Evolutionary conservation across 2,888 invertebrate species (phyloP).

Genomic region (Vannuccia rotundouncinata): DNA sequence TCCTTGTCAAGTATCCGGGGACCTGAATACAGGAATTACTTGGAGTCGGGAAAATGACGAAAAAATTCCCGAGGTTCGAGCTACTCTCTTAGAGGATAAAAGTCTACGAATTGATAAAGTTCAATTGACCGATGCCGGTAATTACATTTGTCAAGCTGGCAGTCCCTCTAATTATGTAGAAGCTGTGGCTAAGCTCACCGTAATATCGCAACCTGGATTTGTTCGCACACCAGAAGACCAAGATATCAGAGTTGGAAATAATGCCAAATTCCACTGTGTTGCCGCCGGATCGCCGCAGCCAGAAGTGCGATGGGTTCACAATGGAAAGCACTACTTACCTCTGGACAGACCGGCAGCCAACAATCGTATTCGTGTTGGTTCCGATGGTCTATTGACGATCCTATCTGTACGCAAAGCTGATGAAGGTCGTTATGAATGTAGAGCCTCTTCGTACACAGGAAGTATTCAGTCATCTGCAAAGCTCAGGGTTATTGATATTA

Average conservation of each 20-base stretch:
- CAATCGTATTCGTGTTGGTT: conserved; percentile 21
- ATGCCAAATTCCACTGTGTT: conserved; percentile 31
- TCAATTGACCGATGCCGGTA: conserved; percentile 32
- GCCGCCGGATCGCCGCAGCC: conserved; percentile 33
- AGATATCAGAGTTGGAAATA: conserved; percentile 29
- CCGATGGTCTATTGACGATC: conserved; percentile 32
- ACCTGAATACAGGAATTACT: conserved; percentile 34
- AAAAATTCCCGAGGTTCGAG: conserved; percentile 19
- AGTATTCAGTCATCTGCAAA: conserved; percentile 37
- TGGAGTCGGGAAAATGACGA: conserved; percentile 36
- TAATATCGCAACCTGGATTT: conserved; percentile 30
- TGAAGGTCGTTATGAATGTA: conserved; percentile 37
- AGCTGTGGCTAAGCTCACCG: conserved; percentile 27
- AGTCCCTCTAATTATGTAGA: conserved; percentile 29
- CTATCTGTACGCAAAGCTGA: conserved; percentile 35
- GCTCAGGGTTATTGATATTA: conserved; percentile 31
- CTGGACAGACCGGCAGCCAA: conserved; percentile 1
- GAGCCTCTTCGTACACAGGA: conserved; percentile 34
- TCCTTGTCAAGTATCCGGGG: conserved; percentile 36
- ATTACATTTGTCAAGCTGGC: conserved; percentile 35
- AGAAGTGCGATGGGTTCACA: conserved; percentile 23
- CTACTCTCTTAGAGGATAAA: conserved; percentile 28
- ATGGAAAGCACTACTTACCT: conserved; percentile 32
- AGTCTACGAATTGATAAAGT: conserved; percentile 34
- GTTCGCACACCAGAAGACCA: conserved; percentile 33